Conservation (phyloP, 1,140 invertebrate genomes). For the Ridgeia piscesae region DNA sequence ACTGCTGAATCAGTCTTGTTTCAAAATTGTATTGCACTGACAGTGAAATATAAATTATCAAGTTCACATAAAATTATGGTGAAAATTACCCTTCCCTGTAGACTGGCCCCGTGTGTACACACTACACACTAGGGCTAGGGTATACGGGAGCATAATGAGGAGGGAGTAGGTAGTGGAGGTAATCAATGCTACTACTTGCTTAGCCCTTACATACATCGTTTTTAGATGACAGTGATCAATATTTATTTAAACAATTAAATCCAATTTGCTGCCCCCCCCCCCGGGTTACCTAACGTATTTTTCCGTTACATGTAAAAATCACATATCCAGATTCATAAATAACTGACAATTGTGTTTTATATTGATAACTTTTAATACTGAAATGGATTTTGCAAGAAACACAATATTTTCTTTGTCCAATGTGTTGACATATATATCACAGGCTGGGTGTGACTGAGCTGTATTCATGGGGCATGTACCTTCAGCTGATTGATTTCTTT, state of each 20-base stretch:
- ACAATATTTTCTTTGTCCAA: background rate
- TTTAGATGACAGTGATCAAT: no score
- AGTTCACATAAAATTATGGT: background rate
- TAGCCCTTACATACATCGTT: no score
- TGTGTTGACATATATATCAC: background rate
- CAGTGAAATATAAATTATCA: background rate
- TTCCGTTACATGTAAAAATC: background rate
- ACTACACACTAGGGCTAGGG: no score
- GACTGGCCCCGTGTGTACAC: no score
- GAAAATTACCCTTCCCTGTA: no score
- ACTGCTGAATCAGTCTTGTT: background rate
- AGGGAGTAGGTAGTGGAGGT: no score
- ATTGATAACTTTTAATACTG: background rate
- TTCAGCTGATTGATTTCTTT: slow-evolving; percentile 10
- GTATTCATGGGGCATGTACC: background rate
- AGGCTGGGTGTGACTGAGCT: background rate
- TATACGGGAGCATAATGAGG: no score
- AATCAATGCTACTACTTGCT: no score
- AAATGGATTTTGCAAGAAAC: background rate
- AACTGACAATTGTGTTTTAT: background rate
- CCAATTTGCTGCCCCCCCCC: no score
- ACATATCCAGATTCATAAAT: background rate
- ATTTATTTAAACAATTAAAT: no score
- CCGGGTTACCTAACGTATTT: background rate
- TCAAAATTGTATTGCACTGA: background rate